Base-by-base conservation (phyloP, 2,888 invertebrate species). In the Nymphalis urticae region DNA sequence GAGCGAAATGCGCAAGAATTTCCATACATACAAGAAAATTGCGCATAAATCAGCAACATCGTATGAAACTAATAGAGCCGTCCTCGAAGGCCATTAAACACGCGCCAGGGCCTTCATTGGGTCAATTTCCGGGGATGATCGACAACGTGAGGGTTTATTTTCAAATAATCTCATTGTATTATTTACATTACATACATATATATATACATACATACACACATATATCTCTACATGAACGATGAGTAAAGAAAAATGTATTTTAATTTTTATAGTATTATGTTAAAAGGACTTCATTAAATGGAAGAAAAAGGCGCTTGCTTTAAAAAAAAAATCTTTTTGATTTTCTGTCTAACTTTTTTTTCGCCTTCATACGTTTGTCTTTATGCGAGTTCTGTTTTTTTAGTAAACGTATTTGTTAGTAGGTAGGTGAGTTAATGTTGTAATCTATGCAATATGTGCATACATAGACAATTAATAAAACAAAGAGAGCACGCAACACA, bases 1-100 rank as follows among this genome's bases (percentile, higher is more conserved):
- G 66, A 60, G 60, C 60, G 69, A 36, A 69, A 68, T 61, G 48
- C 59, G 70, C 42, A 69, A 70, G 73, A 71, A 70, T 73, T 74
- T 71, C 69, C 72, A 67, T 67, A 62, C 64, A 66, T 72, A 71
- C 66, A 66, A 70, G 72, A 72, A 83, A 80, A 85, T 85, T 81
- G 83, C 76, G 69, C 79, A 85, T 87, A 87, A 87, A 87, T 87
- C 80, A 77, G 73, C 77, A 73, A 75, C 76, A 79, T 79, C 80
- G 80, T 81, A 83, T 75, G 78, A 79, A 83, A 83, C 86, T 87
- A 86, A 87, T 83, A 86, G 82, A 85, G 80, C 80, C 81, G 81
- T 86, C 83, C 82, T 82, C 75, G 74, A 79, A 79, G 81, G 73
- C 83, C 84, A 85, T 87, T 86, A 86, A 83, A 79, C 81, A 79